Conservation (phyloP, 30 jellyfish, hydroid and myxozoan species). For the Sanderia malayensis region DNA sequence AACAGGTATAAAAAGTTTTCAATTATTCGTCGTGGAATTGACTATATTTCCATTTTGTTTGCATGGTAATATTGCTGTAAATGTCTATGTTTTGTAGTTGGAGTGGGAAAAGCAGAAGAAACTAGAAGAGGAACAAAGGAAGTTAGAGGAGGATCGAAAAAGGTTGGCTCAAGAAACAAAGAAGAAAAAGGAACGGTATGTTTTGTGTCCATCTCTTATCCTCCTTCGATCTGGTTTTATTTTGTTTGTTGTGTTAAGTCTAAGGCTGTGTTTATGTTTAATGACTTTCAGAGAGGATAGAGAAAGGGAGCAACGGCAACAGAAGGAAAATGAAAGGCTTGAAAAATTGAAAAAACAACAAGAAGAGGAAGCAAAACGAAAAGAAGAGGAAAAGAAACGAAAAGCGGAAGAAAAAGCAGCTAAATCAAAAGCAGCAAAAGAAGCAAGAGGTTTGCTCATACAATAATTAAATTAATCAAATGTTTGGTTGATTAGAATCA, state of each 20-base stretch:
- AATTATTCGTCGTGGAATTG: too few relatives aligned
- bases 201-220: not conserved
- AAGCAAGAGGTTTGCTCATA: conserved; percentile 86
- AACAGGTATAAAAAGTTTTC: too few relatives aligned
- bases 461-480: too few relatives aligned
- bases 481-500: too few relatives aligned
- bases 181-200: conserved; percentile 56
- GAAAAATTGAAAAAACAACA: conserved; percentile 78
- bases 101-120: conserved; percentile 63
- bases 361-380: conserved; percentile 79
- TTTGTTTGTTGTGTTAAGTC: not conserved
- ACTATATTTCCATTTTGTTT: not conserved
- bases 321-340: conserved; percentile 77
- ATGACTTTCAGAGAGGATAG: conserved; percentile 78
- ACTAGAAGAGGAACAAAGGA: conserved; percentile 71
- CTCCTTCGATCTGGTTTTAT: not conserved
- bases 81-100: conserved; percentile 23
- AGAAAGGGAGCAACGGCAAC: conserved; percentile 73
- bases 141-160: conserved; percentile 79
- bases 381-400: conserved; percentile 92
- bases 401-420: conserved; percentile 98
- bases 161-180: conserved; percentile 58
- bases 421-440: conserved; percentile 74
- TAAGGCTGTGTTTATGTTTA: not conserved
- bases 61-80: not conserved